These are phyloP conservation scores for Hylia prasina DNA, from an alignment of 2,113 vertebrate species.

Conservation along the genomic window DNA sequence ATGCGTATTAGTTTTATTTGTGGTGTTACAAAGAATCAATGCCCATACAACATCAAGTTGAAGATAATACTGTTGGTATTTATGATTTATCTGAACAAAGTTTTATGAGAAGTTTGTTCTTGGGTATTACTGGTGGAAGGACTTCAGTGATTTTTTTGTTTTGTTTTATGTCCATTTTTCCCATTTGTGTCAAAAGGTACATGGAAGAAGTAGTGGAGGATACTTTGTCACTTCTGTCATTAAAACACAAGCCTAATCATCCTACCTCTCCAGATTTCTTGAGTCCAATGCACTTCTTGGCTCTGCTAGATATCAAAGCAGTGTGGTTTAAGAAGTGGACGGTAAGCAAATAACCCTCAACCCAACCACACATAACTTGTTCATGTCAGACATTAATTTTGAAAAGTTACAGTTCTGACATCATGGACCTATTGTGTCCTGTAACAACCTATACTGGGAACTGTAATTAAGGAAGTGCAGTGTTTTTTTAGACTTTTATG, in stretches of 20 bases:
- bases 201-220: conserved; percentile 97
- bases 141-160: not conserved
- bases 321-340: conserved; percentile 97
- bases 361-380: accelerated
- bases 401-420: not conserved
- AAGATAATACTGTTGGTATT: not conserved
- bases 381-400: not conserved
- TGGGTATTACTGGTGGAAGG: not conserved
- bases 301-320: conserved; percentile 88
- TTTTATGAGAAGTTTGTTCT: not conserved
- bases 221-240: conserved; percentile 86
- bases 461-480: not conserved
- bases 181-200: conserved; percentile 72
- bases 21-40: not conserved
- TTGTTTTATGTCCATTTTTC: not conserved
- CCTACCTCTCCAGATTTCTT: conserved; percentile 70
- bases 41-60: not conserved
- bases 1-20: not conserved
- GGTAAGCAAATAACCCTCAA: conserved; percentile 69
- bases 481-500: accelerated
- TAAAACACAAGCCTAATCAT: conserved; percentile 66
- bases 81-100: not conserved
- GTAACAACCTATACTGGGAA: not conserved
- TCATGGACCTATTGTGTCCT: not conserved
- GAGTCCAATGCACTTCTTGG: conserved; percentile 85